Percentiles rank a stretch among this genome's conserved stretches.
Evolutionary conservation across 2,888 invertebrate species (phyloP).

Genomic region (Parapristionchus giblindavisi): DNA sequence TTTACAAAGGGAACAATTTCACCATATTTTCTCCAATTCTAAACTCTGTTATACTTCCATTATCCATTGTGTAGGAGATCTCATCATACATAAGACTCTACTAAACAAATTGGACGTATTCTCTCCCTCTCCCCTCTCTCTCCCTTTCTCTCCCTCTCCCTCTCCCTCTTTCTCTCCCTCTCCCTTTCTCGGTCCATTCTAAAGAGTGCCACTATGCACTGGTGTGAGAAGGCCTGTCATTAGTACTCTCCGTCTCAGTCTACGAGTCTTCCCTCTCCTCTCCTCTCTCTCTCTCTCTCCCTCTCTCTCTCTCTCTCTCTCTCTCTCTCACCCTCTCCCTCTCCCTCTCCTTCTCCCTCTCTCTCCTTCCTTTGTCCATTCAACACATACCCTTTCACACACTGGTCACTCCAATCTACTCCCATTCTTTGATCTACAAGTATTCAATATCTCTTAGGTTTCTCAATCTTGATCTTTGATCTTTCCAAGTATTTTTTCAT

Average conservation of each 20-base stretch:
- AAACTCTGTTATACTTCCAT: too few species aligned
- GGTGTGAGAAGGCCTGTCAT: too few species aligned
- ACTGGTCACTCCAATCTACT: too few species aligned
- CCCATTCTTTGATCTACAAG: too few species aligned
- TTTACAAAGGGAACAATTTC: too few species aligned
- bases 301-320: neutral
- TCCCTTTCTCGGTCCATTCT: neutral
- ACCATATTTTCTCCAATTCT: too few species aligned
- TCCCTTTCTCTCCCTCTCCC: constrained; percentile 37
- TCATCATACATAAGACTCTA: neutral
- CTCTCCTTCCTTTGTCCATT: constrained; percentile 12
- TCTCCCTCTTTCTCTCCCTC: constrained; percentile 28
- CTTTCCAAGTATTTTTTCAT: too few species aligned
- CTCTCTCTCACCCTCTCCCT: neutral
- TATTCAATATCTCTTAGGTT: neutral
- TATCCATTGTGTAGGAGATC: constrained; percentile 22
- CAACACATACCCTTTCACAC: constrained; percentile 10
- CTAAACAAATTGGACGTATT: neutral
- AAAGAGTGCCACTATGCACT: too few species aligned
- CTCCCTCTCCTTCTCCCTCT: neutral
- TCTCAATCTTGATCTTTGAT: too few species aligned
- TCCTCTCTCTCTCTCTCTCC: neutral
- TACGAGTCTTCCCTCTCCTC: constrained; percentile 3
- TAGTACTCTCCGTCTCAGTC: constrained; percentile 3
- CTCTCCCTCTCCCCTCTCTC: constrained; percentile 24